phyloP scores from a whole-genome alignment of 2,797 vertebrate genomes.

The Clarias laeviceps region DNA sequence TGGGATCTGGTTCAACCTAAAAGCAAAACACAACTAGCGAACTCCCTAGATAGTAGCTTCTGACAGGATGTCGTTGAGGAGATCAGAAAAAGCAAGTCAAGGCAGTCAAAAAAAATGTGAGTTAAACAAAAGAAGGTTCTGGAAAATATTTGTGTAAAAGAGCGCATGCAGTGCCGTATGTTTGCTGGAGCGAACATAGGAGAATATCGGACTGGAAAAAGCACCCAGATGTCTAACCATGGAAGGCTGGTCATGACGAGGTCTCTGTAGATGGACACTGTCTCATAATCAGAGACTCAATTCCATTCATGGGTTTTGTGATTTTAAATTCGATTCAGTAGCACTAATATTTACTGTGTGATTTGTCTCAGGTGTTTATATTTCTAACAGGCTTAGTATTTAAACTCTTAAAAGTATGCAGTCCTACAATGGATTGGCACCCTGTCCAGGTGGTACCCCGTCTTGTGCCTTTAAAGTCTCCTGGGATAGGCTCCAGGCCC shows the following conservation, averaged over 20 bases:
- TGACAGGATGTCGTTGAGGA: neutral
- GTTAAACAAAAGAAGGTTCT: neutral
- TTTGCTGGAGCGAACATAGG: neutral
- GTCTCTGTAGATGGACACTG: neutral
- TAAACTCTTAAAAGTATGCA: too few relatives aligned
- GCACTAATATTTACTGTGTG: too few relatives aligned
- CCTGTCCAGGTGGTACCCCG: too few relatives aligned
- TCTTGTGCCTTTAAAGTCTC: too few relatives aligned
- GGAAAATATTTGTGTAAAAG: neutral
- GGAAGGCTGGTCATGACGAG: neutral
- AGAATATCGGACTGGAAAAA: neutral
- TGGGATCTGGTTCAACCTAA: neutral
- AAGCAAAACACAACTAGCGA: neutral
- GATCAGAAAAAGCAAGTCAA: neutral
- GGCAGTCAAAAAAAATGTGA: neutral
- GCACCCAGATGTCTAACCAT: neutral
- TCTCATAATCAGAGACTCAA: neutral
- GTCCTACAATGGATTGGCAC: too few relatives aligned
- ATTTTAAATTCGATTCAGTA: too few relatives aligned
- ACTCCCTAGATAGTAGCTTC: neutral
- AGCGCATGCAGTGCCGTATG: neutral
- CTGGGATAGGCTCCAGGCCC: too few relatives aligned
- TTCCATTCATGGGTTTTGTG: too few relatives aligned
- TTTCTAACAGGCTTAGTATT: too few relatives aligned
- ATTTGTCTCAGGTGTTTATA: too few relatives aligned